Percentiles rank a stretch among this genome's conserved stretches.
phyloP scores from a whole-genome alignment of 1,140 invertebrate genomes.

The Piezodorus guildinii region DNA sequence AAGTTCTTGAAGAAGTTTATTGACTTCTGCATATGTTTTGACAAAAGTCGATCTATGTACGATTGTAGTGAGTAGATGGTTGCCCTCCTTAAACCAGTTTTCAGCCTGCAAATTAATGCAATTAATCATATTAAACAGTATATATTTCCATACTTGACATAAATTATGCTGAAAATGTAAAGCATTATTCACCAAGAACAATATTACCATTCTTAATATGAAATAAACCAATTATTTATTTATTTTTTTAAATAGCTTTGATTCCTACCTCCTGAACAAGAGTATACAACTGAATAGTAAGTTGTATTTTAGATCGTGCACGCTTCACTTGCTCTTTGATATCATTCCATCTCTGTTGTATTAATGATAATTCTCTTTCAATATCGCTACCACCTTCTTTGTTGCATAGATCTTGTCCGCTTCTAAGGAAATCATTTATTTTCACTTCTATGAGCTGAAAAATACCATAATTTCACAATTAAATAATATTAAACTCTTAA shows the following conservation, averaged over 20 bases:
- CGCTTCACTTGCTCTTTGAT: slow-evolving; percentile 56
- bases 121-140: background rate
- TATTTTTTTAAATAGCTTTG: slow-evolving; percentile 20
- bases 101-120: slow-evolving; percentile 42
- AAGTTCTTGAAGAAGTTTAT: slow-evolving; percentile 48
- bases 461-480: slow-evolving; percentile 26
- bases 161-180: too few species aligned
- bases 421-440: slow-evolving; percentile 58
- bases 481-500: background rate
- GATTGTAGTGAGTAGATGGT: slow-evolving; percentile 53
- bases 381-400: slow-evolving; percentile 44
- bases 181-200: too few species aligned
- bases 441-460: slow-evolving; percentile 55
- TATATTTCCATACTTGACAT: too few species aligned
- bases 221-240: too few species aligned
- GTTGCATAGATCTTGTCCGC: slow-evolving; percentile 49
- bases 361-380: slow-evolving; percentile 47
- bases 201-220: too few species aligned
- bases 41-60: slow-evolving; percentile 54
- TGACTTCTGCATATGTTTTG: slow-evolving; percentile 46
- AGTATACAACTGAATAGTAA: slow-evolving; percentile 43
- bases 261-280: slow-evolving; percentile 48
- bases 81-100: slow-evolving; percentile 61
- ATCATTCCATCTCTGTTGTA: slow-evolving; percentile 59
- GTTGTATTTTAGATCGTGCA: slow-evolving; percentile 45